phyloP scores from a whole-genome alignment of 1,140 invertebrate genomes.

The Drosophila triauraria region DNA sequence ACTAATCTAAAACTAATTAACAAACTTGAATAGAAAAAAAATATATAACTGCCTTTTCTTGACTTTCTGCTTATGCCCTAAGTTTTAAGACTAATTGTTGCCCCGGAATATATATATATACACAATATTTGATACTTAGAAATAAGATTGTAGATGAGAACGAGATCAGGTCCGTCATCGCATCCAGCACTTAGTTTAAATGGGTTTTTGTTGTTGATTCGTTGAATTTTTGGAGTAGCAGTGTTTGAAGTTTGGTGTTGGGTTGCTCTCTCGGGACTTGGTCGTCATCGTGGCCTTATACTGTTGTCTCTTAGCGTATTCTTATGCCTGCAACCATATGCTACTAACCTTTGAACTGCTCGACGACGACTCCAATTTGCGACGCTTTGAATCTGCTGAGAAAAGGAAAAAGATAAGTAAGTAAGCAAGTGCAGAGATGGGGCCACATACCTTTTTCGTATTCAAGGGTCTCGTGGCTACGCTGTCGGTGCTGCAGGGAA shows the following conservation, averaged over 20 bases:
- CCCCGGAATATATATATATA: not conserved
- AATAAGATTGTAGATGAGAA: slow-evolving; percentile 2
- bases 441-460: slow-evolving; percentile 85
- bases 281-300: slow-evolving; percentile 31
- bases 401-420: slow-evolving; percentile 66
- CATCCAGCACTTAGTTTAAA: slow-evolving; percentile 4
- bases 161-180: slow-evolving; percentile 2
- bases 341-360: slow-evolving; percentile 91
- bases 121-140: slow-evolving; percentile 25
- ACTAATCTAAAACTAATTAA: slow-evolving; percentile 31
- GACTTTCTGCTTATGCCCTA: slow-evolving; percentile 15
- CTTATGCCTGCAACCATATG: slow-evolving; percentile 84
- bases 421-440: not conserved
- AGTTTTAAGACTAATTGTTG: slow-evolving; percentile 7
- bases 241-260: slow-evolving; percentile 18
- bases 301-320: slow-evolving; percentile 74
- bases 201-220: slow-evolving; percentile 2
- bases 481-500: slow-evolving; percentile 80
- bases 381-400: slow-evolving; percentile 90
- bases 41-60: not conserved
- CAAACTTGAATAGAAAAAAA: slow-evolving; percentile 10
- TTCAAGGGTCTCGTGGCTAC: slow-evolving; percentile 85
- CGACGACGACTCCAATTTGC: slow-evolving; percentile 90
- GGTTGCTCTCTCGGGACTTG: slow-evolving; percentile 31
- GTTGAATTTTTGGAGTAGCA: slow-evolving; percentile 21